Evolutionary conservation across 35 echinoderm and acorn worm species (phyloP).

Genomic region (Eucidaris tribuloides): DNA sequence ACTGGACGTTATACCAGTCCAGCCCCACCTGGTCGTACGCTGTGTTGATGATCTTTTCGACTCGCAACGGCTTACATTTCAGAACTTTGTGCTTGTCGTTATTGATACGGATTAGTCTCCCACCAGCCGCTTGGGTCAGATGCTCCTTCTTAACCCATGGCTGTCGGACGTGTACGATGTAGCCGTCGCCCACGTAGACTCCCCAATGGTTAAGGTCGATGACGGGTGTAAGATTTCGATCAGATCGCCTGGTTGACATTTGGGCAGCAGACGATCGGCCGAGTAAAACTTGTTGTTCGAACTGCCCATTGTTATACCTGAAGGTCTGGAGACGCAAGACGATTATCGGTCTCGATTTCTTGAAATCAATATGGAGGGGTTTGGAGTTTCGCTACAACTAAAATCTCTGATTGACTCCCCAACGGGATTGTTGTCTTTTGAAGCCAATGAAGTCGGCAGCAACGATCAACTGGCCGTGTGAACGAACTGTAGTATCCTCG

Average conservation of each 20-base stretch:
- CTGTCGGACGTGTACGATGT: constrained; percentile 85
- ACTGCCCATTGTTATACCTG: constrained; percentile 66
- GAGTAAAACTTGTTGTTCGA: constrained; percentile 72
- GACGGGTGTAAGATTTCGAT: constrained; percentile 80
- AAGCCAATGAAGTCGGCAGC: too few species aligned
- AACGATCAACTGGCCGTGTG: too few species aligned
- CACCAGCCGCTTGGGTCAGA: constrained; percentile 44
- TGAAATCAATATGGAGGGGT: too few species aligned
- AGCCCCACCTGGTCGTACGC: constrained; percentile 84
- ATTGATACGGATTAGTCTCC: constrained; percentile 65
- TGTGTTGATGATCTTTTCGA: constrained; percentile 66
- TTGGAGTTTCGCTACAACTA: too few species aligned
- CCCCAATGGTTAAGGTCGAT: constrained; percentile 97
- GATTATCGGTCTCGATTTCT: too few species aligned
- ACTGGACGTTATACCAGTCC: constrained; percentile 97
- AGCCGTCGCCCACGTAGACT: constrained; percentile 81
- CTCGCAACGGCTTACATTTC: constrained; percentile 50
- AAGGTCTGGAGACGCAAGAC: too few species aligned
- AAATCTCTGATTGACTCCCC: too few species aligned
- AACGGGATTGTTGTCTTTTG: too few species aligned
- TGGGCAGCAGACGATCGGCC: constrained; percentile 50
- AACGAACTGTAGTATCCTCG: too few species aligned
- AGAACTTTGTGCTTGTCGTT: constrained; percentile 83
- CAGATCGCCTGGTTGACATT: constrained; percentile 75
- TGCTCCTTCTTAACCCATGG: constrained; percentile 82